phyloP scores from a whole-genome alignment of 2,797 vertebrate species.

The Cyprinodon diabolis region DNA sequence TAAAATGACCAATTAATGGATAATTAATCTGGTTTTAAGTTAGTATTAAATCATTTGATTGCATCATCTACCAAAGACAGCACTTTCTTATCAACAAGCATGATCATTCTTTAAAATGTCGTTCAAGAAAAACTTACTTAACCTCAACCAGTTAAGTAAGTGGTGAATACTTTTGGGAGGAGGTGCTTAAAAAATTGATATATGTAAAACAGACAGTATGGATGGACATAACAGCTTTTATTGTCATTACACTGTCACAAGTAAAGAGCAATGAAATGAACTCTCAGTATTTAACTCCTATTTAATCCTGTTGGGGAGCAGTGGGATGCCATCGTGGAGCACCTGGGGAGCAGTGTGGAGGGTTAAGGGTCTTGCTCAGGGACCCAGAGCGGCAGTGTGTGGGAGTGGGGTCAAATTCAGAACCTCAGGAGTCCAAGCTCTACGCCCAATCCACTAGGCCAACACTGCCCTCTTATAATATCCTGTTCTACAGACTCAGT shows the following conservation, averaged over 20 bases:
- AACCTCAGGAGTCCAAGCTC: too few relatives aligned
- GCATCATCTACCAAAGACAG: neutral
- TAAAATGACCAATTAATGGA: neutral
- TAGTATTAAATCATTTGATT: neutral
- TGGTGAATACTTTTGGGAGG: neutral
- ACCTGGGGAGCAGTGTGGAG: too few relatives aligned
- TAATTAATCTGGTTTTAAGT: neutral
- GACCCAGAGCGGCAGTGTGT: too few relatives aligned
- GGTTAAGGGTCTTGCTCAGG: too few relatives aligned
- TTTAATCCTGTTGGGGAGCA: too few relatives aligned
- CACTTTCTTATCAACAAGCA: neutral
- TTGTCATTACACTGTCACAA: too few relatives aligned
- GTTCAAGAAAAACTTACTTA: neutral
- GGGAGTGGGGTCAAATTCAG: too few relatives aligned
- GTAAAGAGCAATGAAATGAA: too few relatives aligned
- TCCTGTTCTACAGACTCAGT: neutral
- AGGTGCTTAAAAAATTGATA: neutral
- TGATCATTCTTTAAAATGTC: neutral
- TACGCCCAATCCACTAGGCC: too few relatives aligned
- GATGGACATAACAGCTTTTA: neutral
- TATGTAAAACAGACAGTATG: neutral
- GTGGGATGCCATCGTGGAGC: too few relatives aligned
- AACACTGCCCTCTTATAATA: neutral
- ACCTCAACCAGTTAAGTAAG: neutral
- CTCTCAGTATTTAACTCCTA: too few relatives aligned